A percentile compares a stretch with the other conserved stretches of the same genome.
Evolutionary conservation across 2,797 vertebrate genomes (phyloP).

Genomic region (Tinamus major): DNA sequence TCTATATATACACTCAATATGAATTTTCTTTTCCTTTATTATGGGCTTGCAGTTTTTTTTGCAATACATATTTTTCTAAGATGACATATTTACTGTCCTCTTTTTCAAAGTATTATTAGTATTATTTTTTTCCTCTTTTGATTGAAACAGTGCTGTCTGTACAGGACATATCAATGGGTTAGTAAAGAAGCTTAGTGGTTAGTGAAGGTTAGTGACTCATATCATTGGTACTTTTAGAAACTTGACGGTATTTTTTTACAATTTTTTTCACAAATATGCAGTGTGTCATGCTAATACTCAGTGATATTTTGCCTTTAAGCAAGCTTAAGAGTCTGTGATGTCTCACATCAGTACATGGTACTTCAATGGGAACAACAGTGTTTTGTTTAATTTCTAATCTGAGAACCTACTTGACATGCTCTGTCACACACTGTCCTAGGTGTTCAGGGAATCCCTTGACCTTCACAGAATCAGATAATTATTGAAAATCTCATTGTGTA

Average conservation of each 20-base stretch:
- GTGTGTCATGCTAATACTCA: not conserved
- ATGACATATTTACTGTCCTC: not conserved
- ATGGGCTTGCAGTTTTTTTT: not conserved
- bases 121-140: not conserved
- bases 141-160: not conserved
- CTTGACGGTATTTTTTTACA: not conserved
- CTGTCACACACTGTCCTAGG: not conserved
- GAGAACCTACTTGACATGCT: not conserved
- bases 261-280: not conserved
- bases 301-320: not conserved
- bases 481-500: not conserved
- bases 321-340: not conserved
- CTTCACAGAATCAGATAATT: slow-evolving; percentile 29
- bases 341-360: slow-evolving; percentile 3
- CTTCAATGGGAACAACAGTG: not conserved
- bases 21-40: not conserved
- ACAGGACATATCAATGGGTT: not conserved
- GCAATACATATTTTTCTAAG: not conserved
- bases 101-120: not conserved
- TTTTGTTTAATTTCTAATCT: slow-evolving; percentile 35
- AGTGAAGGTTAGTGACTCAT: not conserved
- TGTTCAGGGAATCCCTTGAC: slow-evolving; percentile 24
- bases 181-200: not conserved
- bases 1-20: not conserved
- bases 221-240: not conserved